Conservation (phyloP, 2,113 vertebrate genomes). For the Lethenteron reissneri region DNA sequence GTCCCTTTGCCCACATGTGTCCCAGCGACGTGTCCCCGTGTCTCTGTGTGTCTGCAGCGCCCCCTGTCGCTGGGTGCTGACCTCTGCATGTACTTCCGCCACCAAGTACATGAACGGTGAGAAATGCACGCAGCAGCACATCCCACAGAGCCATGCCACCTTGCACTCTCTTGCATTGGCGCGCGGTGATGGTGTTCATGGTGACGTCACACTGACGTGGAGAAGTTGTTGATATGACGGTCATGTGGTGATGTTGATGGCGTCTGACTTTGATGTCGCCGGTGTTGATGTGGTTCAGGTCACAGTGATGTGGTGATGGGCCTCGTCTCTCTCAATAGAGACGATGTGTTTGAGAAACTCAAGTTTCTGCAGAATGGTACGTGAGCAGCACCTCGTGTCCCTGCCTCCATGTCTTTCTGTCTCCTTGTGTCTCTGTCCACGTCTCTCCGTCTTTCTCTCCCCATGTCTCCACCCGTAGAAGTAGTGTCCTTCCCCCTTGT, state of each 20-base stretch:
- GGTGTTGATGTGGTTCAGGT: conserved; percentile 22
- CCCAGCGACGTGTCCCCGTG: background rate
- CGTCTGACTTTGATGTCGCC: too few species aligned
- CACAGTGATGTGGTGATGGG: conserved; percentile 82
- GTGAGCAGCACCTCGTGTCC: conserved; percentile 11
- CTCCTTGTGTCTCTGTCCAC: background rate
- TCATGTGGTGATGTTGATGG: too few species aligned
- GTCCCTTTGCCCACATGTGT: too few species aligned
- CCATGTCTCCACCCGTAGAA: too few species aligned
- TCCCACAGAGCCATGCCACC: too few species aligned
- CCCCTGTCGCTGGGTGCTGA: conserved; percentile 74
- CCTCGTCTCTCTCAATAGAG: conserved; percentile 41
- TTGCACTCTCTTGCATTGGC: too few species aligned
- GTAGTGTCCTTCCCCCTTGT: too few species aligned
- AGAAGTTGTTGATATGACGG: conserved; percentile 7
- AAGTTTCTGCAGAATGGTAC: conserved; percentile 65
- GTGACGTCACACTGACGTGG: background rate
- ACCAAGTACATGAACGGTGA: conserved; percentile 94
- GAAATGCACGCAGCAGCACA: conserved; percentile 9
- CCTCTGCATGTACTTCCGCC: conserved; percentile 72
- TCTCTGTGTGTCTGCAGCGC: conserved; percentile 28
- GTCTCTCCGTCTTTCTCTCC: too few species aligned
- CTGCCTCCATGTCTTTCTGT: background rate
- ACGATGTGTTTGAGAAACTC: conserved; percentile 36
- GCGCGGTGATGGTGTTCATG: conserved; percentile 7